phyloP scores from a whole-genome alignment of 92 coral and sea anemone genomes.

The Heteractis magnifica region DNA sequence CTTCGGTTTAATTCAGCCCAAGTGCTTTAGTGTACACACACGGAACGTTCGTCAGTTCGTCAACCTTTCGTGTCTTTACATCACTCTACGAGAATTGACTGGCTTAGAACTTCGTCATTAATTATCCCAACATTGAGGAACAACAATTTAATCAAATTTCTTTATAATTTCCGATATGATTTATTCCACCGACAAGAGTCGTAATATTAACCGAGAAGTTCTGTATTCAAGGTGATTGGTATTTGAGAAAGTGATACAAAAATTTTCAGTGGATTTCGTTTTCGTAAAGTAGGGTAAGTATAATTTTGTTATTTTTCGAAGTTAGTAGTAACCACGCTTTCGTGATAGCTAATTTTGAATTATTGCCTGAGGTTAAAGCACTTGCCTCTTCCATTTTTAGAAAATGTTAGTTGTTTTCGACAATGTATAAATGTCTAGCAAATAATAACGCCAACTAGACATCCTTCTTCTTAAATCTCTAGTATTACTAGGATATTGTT shows the following conservation, averaged over 20 bases:
- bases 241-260: not conserved
- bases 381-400: not conserved
- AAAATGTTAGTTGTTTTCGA: not conserved
- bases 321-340: not conserved
- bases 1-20: not conserved
- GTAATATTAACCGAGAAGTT: not conserved
- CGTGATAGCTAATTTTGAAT: not conserved
- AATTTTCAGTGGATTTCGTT: not conserved
- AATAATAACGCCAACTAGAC: not conserved
- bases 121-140: conserved; percentile 2
- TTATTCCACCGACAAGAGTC: not conserved
- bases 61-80: not conserved
- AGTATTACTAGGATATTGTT: not conserved
- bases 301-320: not conserved
- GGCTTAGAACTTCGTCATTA: not conserved
- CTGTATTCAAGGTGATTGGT: conserved; percentile 9
- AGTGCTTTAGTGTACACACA: not conserved
- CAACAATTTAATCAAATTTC: not conserved
- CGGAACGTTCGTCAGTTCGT: not conserved
- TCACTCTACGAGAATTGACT: not conserved
- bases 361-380: not conserved
- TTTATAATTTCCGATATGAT: conserved; percentile 8
- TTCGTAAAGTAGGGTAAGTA: not conserved
- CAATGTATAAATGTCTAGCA: not conserved
- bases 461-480: not conserved